Evolutionary conservation across 2,113 vertebrate species (phyloP).

Genomic region (Mobula hypostoma): DNA sequence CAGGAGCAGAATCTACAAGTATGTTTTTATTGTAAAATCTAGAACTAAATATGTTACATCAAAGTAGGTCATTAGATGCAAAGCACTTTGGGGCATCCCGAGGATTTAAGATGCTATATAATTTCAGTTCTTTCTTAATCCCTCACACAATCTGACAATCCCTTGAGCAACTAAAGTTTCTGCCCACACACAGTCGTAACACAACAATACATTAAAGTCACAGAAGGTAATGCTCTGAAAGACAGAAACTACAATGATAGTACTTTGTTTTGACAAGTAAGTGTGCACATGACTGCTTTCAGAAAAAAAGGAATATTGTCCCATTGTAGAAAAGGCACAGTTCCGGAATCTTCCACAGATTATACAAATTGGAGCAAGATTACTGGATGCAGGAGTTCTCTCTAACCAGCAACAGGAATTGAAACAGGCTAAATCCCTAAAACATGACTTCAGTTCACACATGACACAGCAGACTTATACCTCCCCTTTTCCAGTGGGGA

Average conservation of each 20-base stretch:
- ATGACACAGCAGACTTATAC: background rate
- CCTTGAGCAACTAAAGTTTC: background rate
- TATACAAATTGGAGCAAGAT: slow-evolving; percentile 26
- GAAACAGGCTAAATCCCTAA: background rate
- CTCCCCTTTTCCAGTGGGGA: background rate
- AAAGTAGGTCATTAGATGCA: background rate
- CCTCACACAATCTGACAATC: background rate
- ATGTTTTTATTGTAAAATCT: background rate
- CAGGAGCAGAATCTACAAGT: background rate
- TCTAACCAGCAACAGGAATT: slow-evolving; percentile 11
- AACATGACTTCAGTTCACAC: background rate
- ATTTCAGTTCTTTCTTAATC: background rate
- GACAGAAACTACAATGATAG: slow-evolving; percentile 7
- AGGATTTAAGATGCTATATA: background rate
- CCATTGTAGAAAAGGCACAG: slow-evolving; percentile 12
- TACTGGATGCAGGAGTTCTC: background rate
- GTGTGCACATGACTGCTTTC: slow-evolving; percentile 15
- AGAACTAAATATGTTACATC: background rate
- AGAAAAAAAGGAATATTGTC: slow-evolving; percentile 9
- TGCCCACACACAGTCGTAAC: background rate
- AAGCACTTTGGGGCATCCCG: background rate
- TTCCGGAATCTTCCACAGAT: slow-evolving; percentile 24
- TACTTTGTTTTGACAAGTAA: slow-evolving; percentile 6
- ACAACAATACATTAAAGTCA: slow-evolving; percentile 1
- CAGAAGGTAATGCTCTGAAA: slow-evolving; percentile 7